phyloP scores from a whole-genome alignment of 1,140 invertebrate species.

The Drosophila suzukii region DNA sequence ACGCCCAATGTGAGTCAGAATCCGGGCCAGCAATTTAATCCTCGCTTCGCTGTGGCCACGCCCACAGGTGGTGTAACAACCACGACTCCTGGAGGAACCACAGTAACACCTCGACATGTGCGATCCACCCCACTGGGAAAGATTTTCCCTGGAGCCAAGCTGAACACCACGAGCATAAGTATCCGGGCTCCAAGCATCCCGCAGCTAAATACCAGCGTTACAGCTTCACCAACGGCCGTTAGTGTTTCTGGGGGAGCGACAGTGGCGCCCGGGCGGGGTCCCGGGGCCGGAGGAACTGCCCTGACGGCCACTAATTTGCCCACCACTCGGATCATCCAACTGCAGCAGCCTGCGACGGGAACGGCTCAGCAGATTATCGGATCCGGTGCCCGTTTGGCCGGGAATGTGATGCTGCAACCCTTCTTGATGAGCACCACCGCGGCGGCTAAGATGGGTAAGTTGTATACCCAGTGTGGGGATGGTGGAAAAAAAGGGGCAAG shows the following conservation, averaged over 20 bases:
- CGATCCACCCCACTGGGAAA: constrained; percentile 79
- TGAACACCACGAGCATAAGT: constrained; percentile 82
- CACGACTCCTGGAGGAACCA: constrained; percentile 67
- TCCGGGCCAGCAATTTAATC: constrained; percentile 73
- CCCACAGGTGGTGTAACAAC: constrained; percentile 43
- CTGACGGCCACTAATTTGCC: constrained; percentile 68
- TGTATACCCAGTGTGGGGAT: background rate
- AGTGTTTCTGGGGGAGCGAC: constrained; percentile 62
- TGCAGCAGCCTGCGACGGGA: constrained; percentile 75
- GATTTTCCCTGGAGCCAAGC: constrained; percentile 68
- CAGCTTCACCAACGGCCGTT: constrained; percentile 59
- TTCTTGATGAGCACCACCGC: constrained; percentile 78
- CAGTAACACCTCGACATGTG: constrained; percentile 65
- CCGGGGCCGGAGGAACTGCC: constrained; percentile 47
- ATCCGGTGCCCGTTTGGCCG: constrained; percentile 61
- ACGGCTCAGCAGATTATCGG: constrained; percentile 76
- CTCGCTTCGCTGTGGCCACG: constrained; percentile 79
- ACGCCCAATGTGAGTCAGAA: constrained; percentile 54
- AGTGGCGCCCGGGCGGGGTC: constrained; percentile 51
- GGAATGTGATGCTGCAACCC: constrained; percentile 81
- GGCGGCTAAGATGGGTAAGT: constrained; percentile 75
- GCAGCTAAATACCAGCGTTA: constrained; percentile 54
- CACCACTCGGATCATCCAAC: constrained; percentile 80
- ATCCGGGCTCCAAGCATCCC: constrained; percentile 79
- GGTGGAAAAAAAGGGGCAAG: background rate